Percentiles rank a stretch among this genome's conserved stretches.
Evolutionary conservation across 2,888 invertebrate species (phyloP).

Genomic region (Tetrapedia diversipes): DNA sequence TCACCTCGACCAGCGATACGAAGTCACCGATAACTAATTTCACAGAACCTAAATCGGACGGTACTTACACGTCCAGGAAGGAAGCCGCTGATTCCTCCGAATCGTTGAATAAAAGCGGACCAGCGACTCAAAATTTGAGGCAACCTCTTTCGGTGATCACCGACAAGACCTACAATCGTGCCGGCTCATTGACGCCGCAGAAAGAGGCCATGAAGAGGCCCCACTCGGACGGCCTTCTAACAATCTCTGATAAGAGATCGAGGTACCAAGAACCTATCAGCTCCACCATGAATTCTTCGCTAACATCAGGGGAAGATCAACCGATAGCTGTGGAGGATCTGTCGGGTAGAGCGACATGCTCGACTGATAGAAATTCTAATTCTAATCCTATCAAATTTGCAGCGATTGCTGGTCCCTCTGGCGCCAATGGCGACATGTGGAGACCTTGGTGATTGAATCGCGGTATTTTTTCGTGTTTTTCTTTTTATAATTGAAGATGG

Average conservation of each 20-base stretch:
- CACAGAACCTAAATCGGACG: slow-evolving; percentile 67
- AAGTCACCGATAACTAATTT: slow-evolving; percentile 72
- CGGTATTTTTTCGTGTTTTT: background rate
- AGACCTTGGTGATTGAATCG: slow-evolving; percentile 83
- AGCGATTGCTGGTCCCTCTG: slow-evolving; percentile 69
- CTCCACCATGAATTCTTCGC: slow-evolving; percentile 65
- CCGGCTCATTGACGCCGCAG: slow-evolving; percentile 53
- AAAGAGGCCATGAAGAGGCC: slow-evolving; percentile 76
- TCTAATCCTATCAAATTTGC: slow-evolving; percentile 58
- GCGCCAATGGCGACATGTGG: slow-evolving; percentile 84
- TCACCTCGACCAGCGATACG: slow-evolving; percentile 79
- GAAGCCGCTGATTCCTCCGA: slow-evolving; percentile 37
- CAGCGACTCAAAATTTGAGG: slow-evolving; percentile 64
- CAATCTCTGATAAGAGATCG: slow-evolving; percentile 77
- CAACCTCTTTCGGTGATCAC: slow-evolving; percentile 81
- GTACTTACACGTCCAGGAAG: slow-evolving; percentile 2
- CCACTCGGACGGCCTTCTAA: slow-evolving; percentile 77
- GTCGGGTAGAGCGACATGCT: slow-evolving; percentile 61
- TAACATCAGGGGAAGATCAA: slow-evolving; percentile 65
- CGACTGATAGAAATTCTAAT: slow-evolving; percentile 60
- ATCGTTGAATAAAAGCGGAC: slow-evolving; percentile 29
- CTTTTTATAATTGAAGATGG: too few species aligned
- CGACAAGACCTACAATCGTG: slow-evolving; percentile 78
- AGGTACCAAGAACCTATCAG: slow-evolving; percentile 75
- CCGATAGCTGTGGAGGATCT: slow-evolving; percentile 69